Conservation (phyloP, 2,888 invertebrate genomes). For the Rhingia rostrata region DNA sequence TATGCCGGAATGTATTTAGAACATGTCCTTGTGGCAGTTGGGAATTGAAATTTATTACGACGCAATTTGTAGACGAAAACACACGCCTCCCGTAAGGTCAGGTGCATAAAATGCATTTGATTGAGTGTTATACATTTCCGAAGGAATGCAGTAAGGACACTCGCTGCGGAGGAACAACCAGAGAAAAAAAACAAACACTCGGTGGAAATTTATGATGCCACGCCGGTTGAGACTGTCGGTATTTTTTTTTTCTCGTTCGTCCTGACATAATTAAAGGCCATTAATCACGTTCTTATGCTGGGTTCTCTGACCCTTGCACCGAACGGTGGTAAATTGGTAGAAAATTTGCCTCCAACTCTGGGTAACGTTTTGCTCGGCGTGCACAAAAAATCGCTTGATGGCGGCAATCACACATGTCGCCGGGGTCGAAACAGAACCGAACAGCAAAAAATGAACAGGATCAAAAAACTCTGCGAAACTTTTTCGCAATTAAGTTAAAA, state of each 20-base stretch:
- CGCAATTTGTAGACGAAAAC: conserved; percentile 28
- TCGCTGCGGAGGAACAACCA: neutral
- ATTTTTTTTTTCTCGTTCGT: conserved; percentile 47
- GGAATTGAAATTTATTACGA: conserved; percentile 60
- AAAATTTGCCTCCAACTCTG: neutral
- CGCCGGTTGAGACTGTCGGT: conserved; percentile 8
- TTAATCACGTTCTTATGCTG: conserved; percentile 82
- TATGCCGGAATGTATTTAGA: conserved; percentile 2
- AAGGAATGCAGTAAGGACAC: conserved; percentile 28
- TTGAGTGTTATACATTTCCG: conserved; percentile 7
- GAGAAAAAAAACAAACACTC: neutral
- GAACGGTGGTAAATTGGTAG: conserved; percentile 28
- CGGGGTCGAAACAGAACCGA: conserved; percentile 10
- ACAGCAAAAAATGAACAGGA: conserved; percentile 3
- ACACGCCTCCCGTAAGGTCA: conserved; percentile 59
- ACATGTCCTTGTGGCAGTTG: conserved; percentile 46
- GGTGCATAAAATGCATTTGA: conserved; percentile 61
- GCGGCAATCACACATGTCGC: conserved; percentile 72
- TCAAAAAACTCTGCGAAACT: conserved; percentile 57
- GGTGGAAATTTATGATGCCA: conserved; percentile 61
- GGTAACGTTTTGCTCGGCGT: no score
- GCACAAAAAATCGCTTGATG: conserved; percentile 44
- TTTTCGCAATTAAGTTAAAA: conserved; percentile 74
- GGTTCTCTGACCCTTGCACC: conserved; percentile 74
- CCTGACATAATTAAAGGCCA: conserved; percentile 83